Conservation (phyloP, 2,113 vertebrate genomes). For the Heloderma charlesbogerti region DNA sequence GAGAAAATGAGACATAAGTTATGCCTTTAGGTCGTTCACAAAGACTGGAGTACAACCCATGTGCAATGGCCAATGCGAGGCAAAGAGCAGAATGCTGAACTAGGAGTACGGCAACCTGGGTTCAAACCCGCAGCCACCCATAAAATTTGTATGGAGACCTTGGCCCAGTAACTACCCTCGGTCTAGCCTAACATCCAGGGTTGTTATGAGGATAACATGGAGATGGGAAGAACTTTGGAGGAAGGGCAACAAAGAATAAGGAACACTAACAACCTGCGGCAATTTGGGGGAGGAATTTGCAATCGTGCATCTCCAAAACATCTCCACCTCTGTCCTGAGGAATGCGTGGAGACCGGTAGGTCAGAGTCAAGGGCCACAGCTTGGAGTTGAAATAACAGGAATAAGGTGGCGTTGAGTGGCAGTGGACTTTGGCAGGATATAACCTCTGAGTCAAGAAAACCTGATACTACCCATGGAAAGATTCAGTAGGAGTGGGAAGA, state of each 20-base stretch:
- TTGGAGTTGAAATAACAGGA: not conserved
- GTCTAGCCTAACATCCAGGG: not conserved
- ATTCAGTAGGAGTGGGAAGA: not conserved
- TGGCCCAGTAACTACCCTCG: not conserved
- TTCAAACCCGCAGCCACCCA: not conserved
- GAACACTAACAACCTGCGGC: too few species aligned
- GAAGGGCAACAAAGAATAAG: not conserved
- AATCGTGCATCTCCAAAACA: not conserved
- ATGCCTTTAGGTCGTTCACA: not conserved
- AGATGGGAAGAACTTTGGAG: not conserved
- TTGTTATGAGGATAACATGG: not conserved
- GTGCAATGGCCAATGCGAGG: not conserved
- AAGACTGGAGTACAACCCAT: fast-evolving
- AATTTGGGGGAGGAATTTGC: not conserved
- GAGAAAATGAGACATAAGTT: not conserved
- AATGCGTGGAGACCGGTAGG: not conserved
- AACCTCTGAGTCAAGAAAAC: not conserved
- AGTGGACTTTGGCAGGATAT: not conserved
- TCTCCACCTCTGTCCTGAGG: too few species aligned
- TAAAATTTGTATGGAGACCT: too few species aligned
- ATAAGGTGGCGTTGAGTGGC: not conserved
- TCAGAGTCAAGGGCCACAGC: not conserved
- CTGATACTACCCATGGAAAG: not conserved
- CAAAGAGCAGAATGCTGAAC: too few species aligned
- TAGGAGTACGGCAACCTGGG: not conserved